Evolutionary conservation across 2,797 vertebrate genomes (phyloP).

Genomic region (Triplophysa yarkandensis): DNA sequence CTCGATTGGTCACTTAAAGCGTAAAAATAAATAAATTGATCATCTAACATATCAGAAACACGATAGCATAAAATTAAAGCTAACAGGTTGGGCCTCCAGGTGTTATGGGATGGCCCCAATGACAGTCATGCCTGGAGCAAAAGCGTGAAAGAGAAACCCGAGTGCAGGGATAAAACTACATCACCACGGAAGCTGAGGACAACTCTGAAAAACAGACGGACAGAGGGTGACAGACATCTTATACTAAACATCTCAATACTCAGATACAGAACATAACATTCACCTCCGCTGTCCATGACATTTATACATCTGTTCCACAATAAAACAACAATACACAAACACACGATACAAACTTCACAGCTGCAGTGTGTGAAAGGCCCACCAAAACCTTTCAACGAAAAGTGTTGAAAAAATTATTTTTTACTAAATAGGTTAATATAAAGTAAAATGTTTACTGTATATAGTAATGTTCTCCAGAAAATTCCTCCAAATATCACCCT

Average conservation of each 20-base stretch:
- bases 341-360: neutral
- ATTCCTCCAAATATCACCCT: no score
- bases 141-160: conserved; percentile 45
- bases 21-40: conserved; percentile 23
- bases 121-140: conserved; percentile 38
- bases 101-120: conserved; percentile 43
- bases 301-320: neutral
- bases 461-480: no score
- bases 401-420: no score
- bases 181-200: conserved; percentile 32
- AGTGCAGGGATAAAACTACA: conserved; percentile 46
- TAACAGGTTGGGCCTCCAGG: conserved; percentile 37
- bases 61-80: conserved; percentile 15
- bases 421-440: no score
- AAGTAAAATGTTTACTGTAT: no score
- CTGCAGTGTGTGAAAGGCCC: no score
- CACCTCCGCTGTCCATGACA: neutral
- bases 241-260: conserved; percentile 16
- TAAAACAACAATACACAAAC: neutral
- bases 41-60: neutral
- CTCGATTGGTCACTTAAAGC: conserved; percentile 3
- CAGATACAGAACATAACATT: conserved; percentile 17
- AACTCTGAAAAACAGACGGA: conserved; percentile 28
- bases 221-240: conserved; percentile 10
- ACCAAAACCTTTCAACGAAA: no score